Percentiles rank a stretch among this genome's conserved stretches.
Evolutionary conservation across 1,140 invertebrate genomes (phyloP).

Genomic region (Lepidotrigona ventralis): DNA sequence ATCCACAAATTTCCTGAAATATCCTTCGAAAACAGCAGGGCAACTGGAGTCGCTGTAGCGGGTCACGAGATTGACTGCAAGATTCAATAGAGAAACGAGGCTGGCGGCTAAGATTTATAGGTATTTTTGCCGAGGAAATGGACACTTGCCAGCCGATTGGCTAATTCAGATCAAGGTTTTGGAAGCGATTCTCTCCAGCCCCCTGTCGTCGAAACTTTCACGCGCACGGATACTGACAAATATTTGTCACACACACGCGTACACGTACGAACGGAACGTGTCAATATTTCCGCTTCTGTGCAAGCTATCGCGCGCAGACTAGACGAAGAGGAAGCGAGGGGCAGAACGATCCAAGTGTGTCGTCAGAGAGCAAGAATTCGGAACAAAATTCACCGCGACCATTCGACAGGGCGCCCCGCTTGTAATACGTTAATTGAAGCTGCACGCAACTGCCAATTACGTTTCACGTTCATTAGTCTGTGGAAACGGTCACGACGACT

Average conservation of each 20-base stretch:
- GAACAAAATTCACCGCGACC: neutral
- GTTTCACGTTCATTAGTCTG: conserved; percentile 2
- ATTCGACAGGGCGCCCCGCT: neutral
- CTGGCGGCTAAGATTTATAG: conserved; percentile 23
- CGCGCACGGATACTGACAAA: conserved; percentile 11
- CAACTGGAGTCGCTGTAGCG: neutral
- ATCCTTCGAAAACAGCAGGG: neutral
- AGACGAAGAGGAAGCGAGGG: neutral
- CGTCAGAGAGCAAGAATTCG: conserved; percentile 37
- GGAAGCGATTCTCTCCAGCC: conserved; percentile 40
- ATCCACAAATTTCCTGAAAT: neutral
- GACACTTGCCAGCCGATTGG: conserved; percentile 41
- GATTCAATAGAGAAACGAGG: neutral
- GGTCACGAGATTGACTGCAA: conserved; percentile 10
- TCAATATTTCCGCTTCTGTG: conserved; percentile 15
- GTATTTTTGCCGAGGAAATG: conserved; percentile 44
- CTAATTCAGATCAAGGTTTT: conserved; percentile 55
- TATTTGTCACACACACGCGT: conserved; percentile 23
- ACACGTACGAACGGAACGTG: neutral
- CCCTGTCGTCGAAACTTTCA: conserved; percentile 22
- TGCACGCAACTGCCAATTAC: conserved; percentile 17
- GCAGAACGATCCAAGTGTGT: neutral
- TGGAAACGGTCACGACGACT: neutral
- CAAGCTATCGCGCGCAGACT: neutral
- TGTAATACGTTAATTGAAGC: conserved; percentile 32